Evolutionary conservation across 2,888 invertebrate genomes (phyloP), one percentile per base, ranked within the genome.

Genomic region (Neocrepidodera transversa): DNA sequence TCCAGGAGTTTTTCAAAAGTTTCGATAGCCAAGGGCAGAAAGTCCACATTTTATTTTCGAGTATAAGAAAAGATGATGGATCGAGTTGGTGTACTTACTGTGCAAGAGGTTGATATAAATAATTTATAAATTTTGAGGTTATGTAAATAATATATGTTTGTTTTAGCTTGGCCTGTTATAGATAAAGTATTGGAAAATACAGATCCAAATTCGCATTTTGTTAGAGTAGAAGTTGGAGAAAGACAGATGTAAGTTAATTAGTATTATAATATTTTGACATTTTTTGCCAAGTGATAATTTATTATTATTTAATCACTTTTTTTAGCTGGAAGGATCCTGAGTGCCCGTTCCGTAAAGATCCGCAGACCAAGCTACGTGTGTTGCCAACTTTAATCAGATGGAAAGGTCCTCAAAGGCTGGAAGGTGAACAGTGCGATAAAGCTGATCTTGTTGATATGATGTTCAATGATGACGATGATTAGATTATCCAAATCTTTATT

Each of bases 61-160:
- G 91, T 16, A 81, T 84, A 26, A 87, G 88, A 77, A 74, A 83
- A 50, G 76, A 83, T 0, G 79, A 83, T 68, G 93, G 93, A 0
- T 78, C 84, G 54, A 95, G 93, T 77, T 95, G 95, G 95, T 95
- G 95, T 74, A 87, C 89, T 0, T 95, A 95, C 77, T 95, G 95
- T 78, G 89, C 89, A 7, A 84, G 83, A 81, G 92, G 93, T 93
- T 84, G 80, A 77, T 68, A 40, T 32, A 17, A n/a, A 38, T 14
- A 36, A 23, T 26, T 16, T 20, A 23, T 32, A 8, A n/a, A 32
- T 13, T 17, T 36, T 4, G 13, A 36, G 16, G 1, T 14, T 14
- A 13, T 13, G 1, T 16, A n/a, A n/a, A n/a, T n/a, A n/a, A n/a
- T n/a, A n/a, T n/a, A n/a, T n/a, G n/a, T n/a, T n/a, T n/a, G 17